Evolutionary conservation across 1,140 invertebrate species (phyloP), one percentile per base, ranked within the genome.

Genomic region (Neodiprion pinetum): DNA sequence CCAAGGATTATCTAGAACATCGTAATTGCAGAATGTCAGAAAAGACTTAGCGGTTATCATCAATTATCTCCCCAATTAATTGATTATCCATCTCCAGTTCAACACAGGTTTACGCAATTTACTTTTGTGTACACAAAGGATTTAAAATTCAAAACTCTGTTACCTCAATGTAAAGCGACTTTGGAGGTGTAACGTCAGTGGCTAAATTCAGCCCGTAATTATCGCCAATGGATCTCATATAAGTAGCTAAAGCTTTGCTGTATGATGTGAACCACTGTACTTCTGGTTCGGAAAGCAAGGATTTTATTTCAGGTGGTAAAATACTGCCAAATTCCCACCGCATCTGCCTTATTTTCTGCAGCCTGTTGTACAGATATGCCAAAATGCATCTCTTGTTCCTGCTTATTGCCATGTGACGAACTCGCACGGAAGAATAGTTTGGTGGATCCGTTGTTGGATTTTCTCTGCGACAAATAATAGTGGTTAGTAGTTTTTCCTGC

Each of bases 261-360:
- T 99, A 99, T 73, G 93, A 93, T 48, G 92, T 92, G 81, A 98
- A 97, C 94, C 96, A 99, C 72, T 94, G 90, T 40, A 94, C 87
- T 89, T 99, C 97, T 5, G 93, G 90, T 81, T 95, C 92, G 77
- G 94, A 94, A 17, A 99, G 88, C 78, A 95, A 93, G 48, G 92
- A 89, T 83, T 94, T 94, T 0, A 98, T 92, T 84, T 98, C 97
- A 0, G 91, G 82, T 5, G 97, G 97, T 73, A 99, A 85, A 61
- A 98, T 93, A 73, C 95, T 94, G 4, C 97, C 97, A 85, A 98
- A 95, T 83, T 98, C 95, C 97, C 97, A 99, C 70, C 97, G 89
- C 84, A 98, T 91, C 67, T 95, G 92, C 78, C 93, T 91, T 21
- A 99, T 92, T 80, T 93, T 92, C 76, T 91, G 91, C 83, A 98